Base-by-base conservation (phyloP, 2,888 invertebrate genomes). In the Lithophane socia region DNA sequence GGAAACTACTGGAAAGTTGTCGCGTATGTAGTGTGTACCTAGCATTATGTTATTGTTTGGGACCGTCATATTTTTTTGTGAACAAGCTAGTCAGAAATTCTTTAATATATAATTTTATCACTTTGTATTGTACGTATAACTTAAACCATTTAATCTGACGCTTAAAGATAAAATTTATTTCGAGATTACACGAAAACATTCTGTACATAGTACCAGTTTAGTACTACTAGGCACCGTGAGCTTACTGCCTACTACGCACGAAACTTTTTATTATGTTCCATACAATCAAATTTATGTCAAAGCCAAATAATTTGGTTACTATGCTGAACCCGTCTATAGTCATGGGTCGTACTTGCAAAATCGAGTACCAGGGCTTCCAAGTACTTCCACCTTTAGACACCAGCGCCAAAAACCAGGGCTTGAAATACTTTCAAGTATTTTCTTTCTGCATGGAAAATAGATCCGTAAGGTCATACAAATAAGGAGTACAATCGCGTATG, bases 271-370 rank as follows among this genome's bases (percentile, higher is more conserved):
- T 8, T 29, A 90, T 90, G 89, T 75, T 84, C 37, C 75, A 84
- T 29, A 67, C 72, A 68, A 54, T 83, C 13, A 82, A 77, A 72
- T 70, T 75, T 0, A 63, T 87, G 56, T 21, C 82, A 24, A 88
- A 74, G 60, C 37, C 69, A 65, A 86, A 80, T 67, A 89, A 84
- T 12, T 87, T 92, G 80, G 49, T 84, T 49, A 37, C 37, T 37
- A 91, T 90, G 81, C 80, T 93, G 58, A 89, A 88, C 79, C 86
- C 92, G 10, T 88, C 88, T 61, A 88, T 87, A n/a, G n/a, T n/a
- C n/a, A n/a, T n/a, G n/a, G n/a, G n/a, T n/a, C n/a, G n/a, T n/a
- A n/a, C n/a, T n/a, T n/a, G n/a, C n/a, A n/a, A n/a, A n/a, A n/a
- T n/a, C n/a, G n/a, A n/a, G n/a, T n/a, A n/a, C n/a, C n/a, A n/a